phyloP scores from a whole-genome alignment of 1,140 invertebrate species.

The Brachionus asplanchnoidis region DNA sequence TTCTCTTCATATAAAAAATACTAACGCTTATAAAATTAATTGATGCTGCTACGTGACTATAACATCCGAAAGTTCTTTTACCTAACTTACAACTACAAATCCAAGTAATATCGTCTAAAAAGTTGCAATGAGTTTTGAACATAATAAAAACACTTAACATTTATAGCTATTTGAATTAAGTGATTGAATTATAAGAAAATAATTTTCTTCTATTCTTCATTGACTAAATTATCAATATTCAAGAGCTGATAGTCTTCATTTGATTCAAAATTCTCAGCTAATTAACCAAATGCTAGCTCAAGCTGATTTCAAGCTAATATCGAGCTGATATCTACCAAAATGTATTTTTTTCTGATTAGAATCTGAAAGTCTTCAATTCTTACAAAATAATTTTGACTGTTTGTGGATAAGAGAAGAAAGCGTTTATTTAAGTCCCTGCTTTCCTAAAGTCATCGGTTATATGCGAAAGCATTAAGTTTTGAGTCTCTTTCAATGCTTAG shows the following conservation, averaged over 20 bases:
- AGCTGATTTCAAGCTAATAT: too few species aligned
- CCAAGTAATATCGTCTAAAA: not conserved
- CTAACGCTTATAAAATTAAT: not conserved
- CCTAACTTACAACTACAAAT: not conserved
- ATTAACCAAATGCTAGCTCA: not conserved
- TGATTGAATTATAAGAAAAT: not conserved
- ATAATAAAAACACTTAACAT: too few species aligned
- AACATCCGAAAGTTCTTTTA: too few species aligned
- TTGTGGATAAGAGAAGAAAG: too few species aligned
- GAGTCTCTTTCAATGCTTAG: not conserved
- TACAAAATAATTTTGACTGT: too few species aligned
- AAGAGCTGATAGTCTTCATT: not conserved
- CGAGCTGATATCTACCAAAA: not conserved
- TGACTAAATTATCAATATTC: not conserved
- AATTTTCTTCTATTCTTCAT: not conserved
- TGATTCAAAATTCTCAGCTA: not conserved
- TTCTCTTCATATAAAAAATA: not conserved
- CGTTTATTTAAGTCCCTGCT: too few species aligned
- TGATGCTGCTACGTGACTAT: too few species aligned
- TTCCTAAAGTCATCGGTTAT: too few species aligned
- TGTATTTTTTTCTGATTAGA: not conserved
- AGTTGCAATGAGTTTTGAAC: not conserved
- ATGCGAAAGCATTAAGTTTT: too few species aligned
- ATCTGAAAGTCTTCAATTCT: too few species aligned
- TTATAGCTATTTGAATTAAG: not conserved